Conservation (phyloP, 2,113 vertebrate genomes). For the Epinephelus lanceolatus region DNA sequence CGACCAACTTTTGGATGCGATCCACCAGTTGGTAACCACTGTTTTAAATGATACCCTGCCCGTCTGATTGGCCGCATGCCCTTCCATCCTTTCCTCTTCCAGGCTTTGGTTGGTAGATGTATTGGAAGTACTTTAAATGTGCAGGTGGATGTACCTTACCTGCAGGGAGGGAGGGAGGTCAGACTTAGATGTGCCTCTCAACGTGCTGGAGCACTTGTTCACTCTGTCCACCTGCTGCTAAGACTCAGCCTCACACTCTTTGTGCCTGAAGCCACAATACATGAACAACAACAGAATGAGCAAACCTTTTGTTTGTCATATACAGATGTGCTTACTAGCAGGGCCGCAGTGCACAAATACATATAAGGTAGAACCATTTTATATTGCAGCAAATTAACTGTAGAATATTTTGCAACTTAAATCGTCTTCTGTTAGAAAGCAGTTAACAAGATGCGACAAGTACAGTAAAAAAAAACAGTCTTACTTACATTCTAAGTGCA, state of each 20-base stretch:
- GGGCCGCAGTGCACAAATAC: background rate
- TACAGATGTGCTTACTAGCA: background rate
- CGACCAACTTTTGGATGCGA: too few species aligned
- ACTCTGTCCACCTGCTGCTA: background rate
- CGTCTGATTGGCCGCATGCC: background rate
- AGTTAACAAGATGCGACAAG: background rate
- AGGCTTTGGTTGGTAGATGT: conserved; percentile 84
- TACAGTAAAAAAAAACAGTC: too few species aligned
- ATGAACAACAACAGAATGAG: background rate
- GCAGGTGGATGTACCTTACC: conserved; percentile 86
- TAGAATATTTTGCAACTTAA: background rate
- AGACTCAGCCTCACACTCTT: background rate
- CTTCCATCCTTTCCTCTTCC: conserved; percentile 7
- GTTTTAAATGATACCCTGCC: too few species aligned
- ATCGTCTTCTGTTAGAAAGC: background rate
- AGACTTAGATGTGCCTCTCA: background rate
- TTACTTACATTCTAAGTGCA: background rate
- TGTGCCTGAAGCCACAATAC: background rate
- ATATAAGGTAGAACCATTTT: background rate
- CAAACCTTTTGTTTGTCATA: background rate
- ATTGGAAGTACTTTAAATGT: conserved; percentile 84
- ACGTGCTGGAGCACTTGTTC: background rate
- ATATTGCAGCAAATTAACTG: background rate
- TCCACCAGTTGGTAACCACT: too few species aligned
- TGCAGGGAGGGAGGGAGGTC: background rate